Evolutionary conservation across 2,888 invertebrate species (phyloP).

Genomic region (Cosmorhoe ocellata): DNA sequence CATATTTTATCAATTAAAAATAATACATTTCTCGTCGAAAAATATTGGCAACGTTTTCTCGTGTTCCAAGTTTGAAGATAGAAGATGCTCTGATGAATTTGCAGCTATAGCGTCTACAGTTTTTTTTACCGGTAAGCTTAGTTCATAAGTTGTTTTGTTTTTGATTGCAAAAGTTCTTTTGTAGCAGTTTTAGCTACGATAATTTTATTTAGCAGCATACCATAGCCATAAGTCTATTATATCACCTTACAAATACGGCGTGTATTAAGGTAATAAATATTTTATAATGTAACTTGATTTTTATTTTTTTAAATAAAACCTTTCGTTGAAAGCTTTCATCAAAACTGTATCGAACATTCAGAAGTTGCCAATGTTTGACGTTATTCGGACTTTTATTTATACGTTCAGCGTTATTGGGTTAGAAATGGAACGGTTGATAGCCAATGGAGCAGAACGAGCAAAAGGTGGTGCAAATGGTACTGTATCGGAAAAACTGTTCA

Average conservation of each 20-base stretch:
- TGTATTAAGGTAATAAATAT: too few relatives aligned
- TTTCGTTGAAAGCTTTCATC: conserved; percentile 3
- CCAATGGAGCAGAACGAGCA: conserved; percentile 2
- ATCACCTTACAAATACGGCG: too few relatives aligned
- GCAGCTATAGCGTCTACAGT: conserved; percentile 40
- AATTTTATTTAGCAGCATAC: background rate
- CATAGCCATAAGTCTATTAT: too few relatives aligned
- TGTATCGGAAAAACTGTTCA: conserved; percentile 4
- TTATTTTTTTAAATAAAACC: too few relatives aligned
- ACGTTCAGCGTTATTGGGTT: conserved; percentile 23
- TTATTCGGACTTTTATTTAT: conserved; percentile 16
- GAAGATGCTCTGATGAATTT: conserved; percentile 48
- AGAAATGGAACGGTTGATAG: conserved; percentile 18
- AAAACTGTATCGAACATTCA: conserved; percentile 11
- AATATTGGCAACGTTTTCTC: conserved; percentile 37
- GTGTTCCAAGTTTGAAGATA: conserved; percentile 37
- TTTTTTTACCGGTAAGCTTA: conserved; percentile 50
- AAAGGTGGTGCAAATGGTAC: background rate
- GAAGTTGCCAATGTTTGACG: conserved; percentile 20
- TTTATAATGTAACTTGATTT: too few relatives aligned
- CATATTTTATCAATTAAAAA: conserved; percentile 40
- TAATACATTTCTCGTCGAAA: conserved; percentile 21
- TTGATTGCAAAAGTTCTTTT: background rate
- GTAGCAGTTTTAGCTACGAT: background rate
- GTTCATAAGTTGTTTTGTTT: conserved; percentile 6